A percentile compares a stretch with the other conserved stretches of the same genome.
These are phyloP conservation scores for Osmerus mordax DNA, from an alignment of 2,113 vertebrate genomes.

Conservation along the genomic window DNA sequence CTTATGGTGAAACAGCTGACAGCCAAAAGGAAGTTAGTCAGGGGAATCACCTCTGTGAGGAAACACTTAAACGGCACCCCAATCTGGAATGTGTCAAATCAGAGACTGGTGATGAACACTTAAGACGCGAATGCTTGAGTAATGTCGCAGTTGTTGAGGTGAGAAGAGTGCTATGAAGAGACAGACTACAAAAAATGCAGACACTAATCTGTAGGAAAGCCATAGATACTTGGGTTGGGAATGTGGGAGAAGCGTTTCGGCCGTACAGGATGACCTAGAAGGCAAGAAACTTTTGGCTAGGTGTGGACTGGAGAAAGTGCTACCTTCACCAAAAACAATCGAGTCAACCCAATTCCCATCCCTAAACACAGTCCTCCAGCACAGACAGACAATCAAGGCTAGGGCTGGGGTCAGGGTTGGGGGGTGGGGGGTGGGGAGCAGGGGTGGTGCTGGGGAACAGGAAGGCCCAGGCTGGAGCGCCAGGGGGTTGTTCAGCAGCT, in stretches of 20 bases:
- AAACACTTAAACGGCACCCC: conserved; percentile 16
- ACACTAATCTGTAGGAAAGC: not conserved
- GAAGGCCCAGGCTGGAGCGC: conserved; percentile 13
- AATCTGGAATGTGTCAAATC: conserved; percentile 32
- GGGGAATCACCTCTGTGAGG: not conserved
- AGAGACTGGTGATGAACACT: conserved; percentile 10
- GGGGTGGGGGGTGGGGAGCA: conserved; percentile 1
- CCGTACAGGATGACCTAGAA: not conserved
- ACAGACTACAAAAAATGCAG: conserved; percentile 11
- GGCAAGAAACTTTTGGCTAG: conserved; percentile 9
- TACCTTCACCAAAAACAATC: conserved; percentile 29
- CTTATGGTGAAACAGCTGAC: not conserved
- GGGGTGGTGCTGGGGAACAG: conserved; percentile 7
- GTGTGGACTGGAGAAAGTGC: conserved; percentile 21
- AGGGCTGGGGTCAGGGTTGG: not conserved
- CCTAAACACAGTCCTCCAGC: conserved; percentile 16
- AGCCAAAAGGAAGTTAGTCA: not conserved
- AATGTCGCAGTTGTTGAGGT: conserved; percentile 15
- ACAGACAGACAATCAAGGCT: conserved; percentile 14
- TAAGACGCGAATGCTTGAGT: conserved; percentile 21
- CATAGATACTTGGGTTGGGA: not conserved
- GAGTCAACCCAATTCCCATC: conserved; percentile 12
- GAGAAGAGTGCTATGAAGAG: not conserved
- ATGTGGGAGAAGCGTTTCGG: not conserved
- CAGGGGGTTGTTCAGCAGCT: conserved; percentile 74